These are phyloP conservation scores for Varanus salvator DNA, from an alignment of 2,113 vertebrate genomes.

Conservation along the genomic window DNA sequence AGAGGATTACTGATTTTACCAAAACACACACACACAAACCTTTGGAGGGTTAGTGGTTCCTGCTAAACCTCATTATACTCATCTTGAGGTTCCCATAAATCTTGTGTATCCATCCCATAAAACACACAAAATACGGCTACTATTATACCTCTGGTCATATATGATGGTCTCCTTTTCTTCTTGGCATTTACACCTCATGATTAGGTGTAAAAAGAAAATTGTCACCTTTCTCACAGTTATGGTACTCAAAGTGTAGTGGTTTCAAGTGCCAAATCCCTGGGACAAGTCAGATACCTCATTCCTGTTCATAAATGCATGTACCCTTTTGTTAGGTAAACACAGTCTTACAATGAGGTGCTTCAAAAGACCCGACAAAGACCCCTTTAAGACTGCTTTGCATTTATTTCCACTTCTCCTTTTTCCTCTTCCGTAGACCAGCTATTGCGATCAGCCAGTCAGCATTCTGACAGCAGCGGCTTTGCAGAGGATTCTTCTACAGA, in stretches of 20 bases:
- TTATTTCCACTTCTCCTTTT: neutral
- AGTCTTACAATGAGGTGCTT: slow-evolving; percentile 10
- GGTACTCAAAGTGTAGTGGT: neutral
- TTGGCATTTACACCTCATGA: neutral
- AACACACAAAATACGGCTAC: slow-evolving; percentile 20
- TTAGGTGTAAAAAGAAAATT: neutral
- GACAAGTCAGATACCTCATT: neutral
- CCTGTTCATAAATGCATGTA: neutral
- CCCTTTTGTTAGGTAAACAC: neutral
- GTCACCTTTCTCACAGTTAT: neutral
- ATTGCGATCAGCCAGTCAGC: slow-evolving; percentile 89
- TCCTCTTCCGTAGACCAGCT: slow-evolving; percentile 78
- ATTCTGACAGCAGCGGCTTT: slow-evolving; percentile 98
- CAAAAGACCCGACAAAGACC: neutral
- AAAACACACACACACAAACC: neutral
- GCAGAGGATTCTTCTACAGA: slow-evolving; percentile 92
- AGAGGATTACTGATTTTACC: neutral
- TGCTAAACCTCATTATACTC: neutral
- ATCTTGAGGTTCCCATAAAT: neutral
- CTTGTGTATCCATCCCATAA: neutral
- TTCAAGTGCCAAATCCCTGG: neutral
- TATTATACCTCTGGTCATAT: slow-evolving; percentile 7
- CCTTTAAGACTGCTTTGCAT: slow-evolving; percentile 1
- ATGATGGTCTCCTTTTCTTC: neutral
- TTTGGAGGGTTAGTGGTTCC: neutral